phyloP scores from a whole-genome alignment of 2,888 invertebrate species.

The Mycogona germanica region DNA sequence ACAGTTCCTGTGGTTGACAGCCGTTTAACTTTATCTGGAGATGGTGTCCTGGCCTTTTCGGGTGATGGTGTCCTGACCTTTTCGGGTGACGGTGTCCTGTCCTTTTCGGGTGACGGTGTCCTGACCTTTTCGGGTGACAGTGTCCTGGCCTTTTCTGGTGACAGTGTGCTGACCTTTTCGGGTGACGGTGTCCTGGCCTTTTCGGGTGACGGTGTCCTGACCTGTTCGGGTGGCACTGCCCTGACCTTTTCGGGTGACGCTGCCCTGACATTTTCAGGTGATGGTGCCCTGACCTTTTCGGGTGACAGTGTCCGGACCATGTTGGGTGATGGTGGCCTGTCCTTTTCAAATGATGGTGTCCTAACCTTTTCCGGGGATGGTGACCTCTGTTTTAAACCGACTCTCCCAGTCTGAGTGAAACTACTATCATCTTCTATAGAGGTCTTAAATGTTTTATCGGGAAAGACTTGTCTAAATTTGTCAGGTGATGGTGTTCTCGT shows the following conservation, averaged over 20 bases:
- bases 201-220: neutral
- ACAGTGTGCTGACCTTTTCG: neutral
- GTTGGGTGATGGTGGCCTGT: neutral
- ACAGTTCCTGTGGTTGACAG: too few relatives aligned
- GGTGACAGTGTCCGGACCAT: slow-evolving; percentile 4
- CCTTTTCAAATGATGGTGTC: neutral
- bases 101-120: neutral
- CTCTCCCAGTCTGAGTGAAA: too few relatives aligned
- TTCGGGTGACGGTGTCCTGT: slow-evolving; percentile 2
- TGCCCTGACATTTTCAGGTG: neutral
- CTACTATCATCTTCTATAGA: too few relatives aligned
- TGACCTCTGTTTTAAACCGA: too few relatives aligned
- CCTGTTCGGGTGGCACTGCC: neutral
- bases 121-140: slow-evolving; percentile 6
- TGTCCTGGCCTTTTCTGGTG: neutral
- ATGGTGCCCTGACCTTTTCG: neutral
- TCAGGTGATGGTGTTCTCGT: too few relatives aligned
- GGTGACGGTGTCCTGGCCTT: neutral
- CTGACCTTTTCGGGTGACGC: slow-evolving; percentile 3
- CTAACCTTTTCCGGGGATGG: too few relatives aligned
- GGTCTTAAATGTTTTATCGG: too few relatives aligned
- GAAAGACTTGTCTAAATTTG: too few relatives aligned
- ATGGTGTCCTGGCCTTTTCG: neutral
- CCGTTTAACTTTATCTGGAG: too few relatives aligned
- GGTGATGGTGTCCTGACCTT: neutral